phyloP scores from a whole-genome alignment of 2,113 vertebrate genomes.

The Bos javanicus region DNA sequence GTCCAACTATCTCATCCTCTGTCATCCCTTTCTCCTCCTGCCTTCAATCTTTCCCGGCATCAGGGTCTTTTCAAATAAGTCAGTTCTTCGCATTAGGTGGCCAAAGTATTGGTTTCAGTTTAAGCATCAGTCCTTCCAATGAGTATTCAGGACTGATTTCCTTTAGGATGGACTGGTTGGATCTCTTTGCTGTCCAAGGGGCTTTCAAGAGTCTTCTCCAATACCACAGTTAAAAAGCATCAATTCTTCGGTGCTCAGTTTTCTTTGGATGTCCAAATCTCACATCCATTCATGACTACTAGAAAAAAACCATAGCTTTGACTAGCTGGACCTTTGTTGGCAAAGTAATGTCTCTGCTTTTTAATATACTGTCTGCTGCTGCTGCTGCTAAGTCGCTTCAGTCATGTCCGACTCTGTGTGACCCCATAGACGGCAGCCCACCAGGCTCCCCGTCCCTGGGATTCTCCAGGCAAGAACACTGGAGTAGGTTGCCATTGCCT shows the following conservation, averaged over 20 bases:
- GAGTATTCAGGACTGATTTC: background rate
- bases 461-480: no score
- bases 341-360: background rate
- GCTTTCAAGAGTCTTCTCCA: background rate
- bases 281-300: background rate
- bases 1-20: background rate
- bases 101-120: background rate
- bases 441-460: no score
- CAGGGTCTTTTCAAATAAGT: background rate
- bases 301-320: background rate
- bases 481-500: no score
- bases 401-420: no score
- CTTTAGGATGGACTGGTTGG: background rate
- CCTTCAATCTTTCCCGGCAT: background rate
- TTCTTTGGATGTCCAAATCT: background rate
- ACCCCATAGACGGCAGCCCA: no score
- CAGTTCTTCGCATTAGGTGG: background rate
- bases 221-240: background rate
- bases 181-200: background rate
- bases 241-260: fast-evolving
- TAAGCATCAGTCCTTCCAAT: background rate
- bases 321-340: background rate
- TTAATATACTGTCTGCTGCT: background rate
- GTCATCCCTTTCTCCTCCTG: background rate
- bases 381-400: no score